Evolutionary conservation across 2,113 vertebrate genomes (phyloP).

Genomic region (Genyomyrus donnyi): DNA sequence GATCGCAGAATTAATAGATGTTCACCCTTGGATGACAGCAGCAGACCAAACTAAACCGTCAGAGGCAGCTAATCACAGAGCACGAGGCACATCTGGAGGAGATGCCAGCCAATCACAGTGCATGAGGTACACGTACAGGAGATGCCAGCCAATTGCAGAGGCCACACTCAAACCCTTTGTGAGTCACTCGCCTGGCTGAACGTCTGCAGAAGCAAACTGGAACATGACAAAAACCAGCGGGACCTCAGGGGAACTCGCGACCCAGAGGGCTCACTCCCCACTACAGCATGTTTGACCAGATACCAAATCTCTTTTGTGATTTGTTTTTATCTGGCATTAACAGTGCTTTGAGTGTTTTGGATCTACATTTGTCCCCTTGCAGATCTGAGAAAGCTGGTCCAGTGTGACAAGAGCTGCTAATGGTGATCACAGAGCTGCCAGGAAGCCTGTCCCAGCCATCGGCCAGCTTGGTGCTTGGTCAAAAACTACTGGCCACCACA

Average conservation of each 20-base stretch:
- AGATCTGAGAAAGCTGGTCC: background rate
- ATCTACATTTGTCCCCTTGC: background rate
- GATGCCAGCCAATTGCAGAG: background rate
- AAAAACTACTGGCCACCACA: background rate
- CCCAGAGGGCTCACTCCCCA: background rate
- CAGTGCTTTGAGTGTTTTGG: background rate
- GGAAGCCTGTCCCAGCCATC: background rate
- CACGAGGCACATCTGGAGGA: background rate
- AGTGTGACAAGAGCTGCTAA: background rate
- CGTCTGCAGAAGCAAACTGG: background rate
- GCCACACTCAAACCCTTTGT: background rate
- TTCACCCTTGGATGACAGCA: background rate
- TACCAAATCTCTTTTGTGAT: conserved; percentile 1
- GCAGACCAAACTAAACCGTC: background rate
- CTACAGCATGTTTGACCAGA: background rate
- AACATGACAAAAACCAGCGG: background rate
- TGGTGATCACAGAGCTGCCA: background rate
- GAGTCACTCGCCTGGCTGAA: background rate
- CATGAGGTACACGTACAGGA: background rate
- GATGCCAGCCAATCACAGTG: background rate
- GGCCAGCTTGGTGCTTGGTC: background rate
- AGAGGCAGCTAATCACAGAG: background rate
- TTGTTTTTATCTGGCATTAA: background rate
- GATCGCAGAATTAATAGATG: background rate
- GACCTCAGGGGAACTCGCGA: background rate